Conservation (phyloP, 2,113 vertebrate species). For the Anser cygnoides region DNA sequence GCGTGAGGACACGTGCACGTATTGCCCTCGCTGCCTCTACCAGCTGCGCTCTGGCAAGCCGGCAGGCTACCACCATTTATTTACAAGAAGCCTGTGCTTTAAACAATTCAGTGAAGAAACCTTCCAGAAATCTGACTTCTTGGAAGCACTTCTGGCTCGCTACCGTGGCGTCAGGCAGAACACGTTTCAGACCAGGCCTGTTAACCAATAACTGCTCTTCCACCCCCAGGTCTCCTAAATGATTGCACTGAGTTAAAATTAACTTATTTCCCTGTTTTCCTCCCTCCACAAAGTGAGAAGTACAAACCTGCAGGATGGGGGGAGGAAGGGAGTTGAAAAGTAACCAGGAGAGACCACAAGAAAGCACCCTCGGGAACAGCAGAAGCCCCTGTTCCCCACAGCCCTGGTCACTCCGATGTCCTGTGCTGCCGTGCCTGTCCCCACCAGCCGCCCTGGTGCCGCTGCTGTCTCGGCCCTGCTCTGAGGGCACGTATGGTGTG, state of each 20-base stretch:
- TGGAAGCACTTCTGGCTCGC: background rate
- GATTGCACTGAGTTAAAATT: constrained; percentile 49
- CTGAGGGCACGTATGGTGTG: background rate
- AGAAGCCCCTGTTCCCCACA: background rate
- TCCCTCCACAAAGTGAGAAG: background rate
- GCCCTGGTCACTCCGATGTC: accelerated
- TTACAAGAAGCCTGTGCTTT: constrained; percentile 43
- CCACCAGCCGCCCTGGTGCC: accelerated
- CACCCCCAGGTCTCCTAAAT: constrained; percentile 21
- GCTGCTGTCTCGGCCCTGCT: background rate
- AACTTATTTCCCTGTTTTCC: background rate
- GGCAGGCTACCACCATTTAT: constrained; percentile 55
- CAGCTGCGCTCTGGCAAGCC: constrained; percentile 6
- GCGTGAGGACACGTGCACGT: background rate
- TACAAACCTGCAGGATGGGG: background rate
- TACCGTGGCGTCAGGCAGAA: constrained; percentile 6
- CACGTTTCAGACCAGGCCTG: background rate
- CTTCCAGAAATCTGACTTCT: constrained; percentile 20
- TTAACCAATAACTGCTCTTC: constrained; percentile 57
- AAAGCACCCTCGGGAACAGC: background rate
- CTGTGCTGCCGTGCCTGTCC: background rate
- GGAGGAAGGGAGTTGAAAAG: background rate
- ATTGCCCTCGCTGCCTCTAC: background rate
- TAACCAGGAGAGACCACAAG: background rate
- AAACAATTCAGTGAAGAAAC: constrained; percentile 54